Base-by-base conservation (phyloP, 1,140 invertebrate genomes). In the Papilio machaon region DNA sequence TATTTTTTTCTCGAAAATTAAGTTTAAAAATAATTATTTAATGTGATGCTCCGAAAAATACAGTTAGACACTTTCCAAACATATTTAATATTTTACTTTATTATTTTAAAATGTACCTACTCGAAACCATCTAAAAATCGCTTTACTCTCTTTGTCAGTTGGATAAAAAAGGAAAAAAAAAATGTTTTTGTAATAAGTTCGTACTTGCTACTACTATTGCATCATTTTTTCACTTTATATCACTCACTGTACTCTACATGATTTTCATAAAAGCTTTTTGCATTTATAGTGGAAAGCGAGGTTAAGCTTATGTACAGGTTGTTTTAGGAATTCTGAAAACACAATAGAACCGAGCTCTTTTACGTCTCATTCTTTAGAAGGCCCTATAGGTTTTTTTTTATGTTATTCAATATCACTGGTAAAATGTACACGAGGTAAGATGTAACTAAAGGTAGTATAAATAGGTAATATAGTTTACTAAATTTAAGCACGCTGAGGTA, bases 241-340 rank as follows among this genome's bases (percentile, higher is more conserved):
- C 30, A 38, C 64, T 70, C 64, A 35, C 30, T 9, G 64, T 35
- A 70, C 64, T 70, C 13, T 70, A 70, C n/a, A n/a, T n/a, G 64
- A 35, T 70, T 70, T 70, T 70, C 64, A 70, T 70, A 35, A 70
- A 70, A 70, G 64, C 64, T 70, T 70, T 70, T 70, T 70, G 64
- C 64, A 70, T 70, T 70, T 70, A 70, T 70, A 70, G 23, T 70
- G 30, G 38, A 15, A 70, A 70, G 64, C 30, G 64, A 35, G 64
- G 30, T 30, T 70, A 70, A 67, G 64, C 13, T 35, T 35, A 67
- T 3, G 23, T 67, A 1, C 64, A 35, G 58, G 60, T 9, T 67
- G 64, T 70, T 70, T 35, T 38, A 70, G 64, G 64, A 15, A 35
- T 70, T 70, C 23, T 38, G 23, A 67, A 35, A 70, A 19, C 19